Evolutionary conservation across 2,113 vertebrate genomes (phyloP), one percentile per base, ranked within the genome.

Genomic region (Plotosus lineatus): DNA sequence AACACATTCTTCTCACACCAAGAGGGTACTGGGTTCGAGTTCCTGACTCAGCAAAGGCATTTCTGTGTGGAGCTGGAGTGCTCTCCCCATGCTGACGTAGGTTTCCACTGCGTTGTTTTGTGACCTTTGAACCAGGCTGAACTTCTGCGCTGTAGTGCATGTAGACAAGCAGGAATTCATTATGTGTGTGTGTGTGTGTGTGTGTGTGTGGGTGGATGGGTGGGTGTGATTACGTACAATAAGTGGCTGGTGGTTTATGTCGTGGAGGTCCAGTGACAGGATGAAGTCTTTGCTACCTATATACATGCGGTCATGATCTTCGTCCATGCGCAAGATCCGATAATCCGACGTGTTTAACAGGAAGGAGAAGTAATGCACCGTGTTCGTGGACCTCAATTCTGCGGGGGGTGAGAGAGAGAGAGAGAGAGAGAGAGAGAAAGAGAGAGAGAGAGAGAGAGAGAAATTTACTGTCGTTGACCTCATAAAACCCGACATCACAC

Each of bases 221-320:
- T 56, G 73, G 40, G 73, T 46, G 74, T 28, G 38, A n/a, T 9
- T 1, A 19, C 94, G 97, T 95, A 99, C 98, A 0, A 98, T 98
- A 85, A 98, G 95, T 15, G 98, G 98, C 78, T 97, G 96, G 26
- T 95, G 95, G 93, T 99, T 99, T 94, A 99, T 97, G 92, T 99
- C 96, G 0, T 98, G 97, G n/a, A 99, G 95, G 87, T 99, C 97
- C 90, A 99, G 89, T 0, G 98, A 99, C 75, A 99, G 93, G 88
- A 99, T 92, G 15, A 97, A 97, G 91, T 99, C 97, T 91, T 98
- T 99, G 94, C 96, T 97, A 86, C 97, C 98, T 86, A 99, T 94
- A 0, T 98, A 99, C 97, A 99, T 98, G 77, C 97, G 97, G 89
- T 99, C 98, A 0, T 98, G 96, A 92, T 99, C 98, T 86, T 99